Percentiles rank a stretch among this genome's conserved stretches.
Conservation (phyloP, 2,113 vertebrate species). For the Bos javanicus region DNA sequence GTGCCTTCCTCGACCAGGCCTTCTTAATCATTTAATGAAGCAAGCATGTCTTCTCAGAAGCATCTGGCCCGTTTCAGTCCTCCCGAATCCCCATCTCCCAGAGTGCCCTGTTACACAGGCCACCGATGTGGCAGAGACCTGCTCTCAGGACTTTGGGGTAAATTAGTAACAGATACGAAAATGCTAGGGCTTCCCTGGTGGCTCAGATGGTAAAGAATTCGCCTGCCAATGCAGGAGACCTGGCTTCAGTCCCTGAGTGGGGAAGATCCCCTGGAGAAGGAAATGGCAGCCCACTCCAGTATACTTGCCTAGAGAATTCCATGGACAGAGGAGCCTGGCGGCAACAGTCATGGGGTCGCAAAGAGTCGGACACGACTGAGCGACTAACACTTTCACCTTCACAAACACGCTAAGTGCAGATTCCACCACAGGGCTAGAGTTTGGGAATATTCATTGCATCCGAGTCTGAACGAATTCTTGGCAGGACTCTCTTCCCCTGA, state of each 20-base stretch:
- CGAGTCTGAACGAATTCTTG: too few relatives aligned
- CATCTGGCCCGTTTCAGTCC: rapidly evolving
- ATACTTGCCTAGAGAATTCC: background rate
- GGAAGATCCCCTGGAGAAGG: background rate
- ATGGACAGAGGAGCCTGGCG: background rate
- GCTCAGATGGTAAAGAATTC: background rate
- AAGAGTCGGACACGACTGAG: background rate
- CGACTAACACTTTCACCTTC: background rate
- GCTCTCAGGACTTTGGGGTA: background rate
- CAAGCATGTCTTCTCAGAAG: background rate
- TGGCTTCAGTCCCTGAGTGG: background rate
- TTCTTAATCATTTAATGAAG: background rate
- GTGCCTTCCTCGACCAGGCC: too few relatives aligned
- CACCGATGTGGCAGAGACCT: background rate
- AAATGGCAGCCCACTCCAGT: background rate
- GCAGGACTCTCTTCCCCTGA: too few relatives aligned
- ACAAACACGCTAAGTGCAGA: rapidly evolving
- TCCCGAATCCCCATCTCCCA: rapidly evolving
- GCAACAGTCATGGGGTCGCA: background rate
- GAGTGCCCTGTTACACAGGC: rapidly evolving
- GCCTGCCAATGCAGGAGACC: background rate
- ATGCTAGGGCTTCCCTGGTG: background rate
- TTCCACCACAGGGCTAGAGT: background rate
- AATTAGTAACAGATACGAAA: rapidly evolving
- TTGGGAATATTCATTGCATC: rapidly evolving